Evolutionary conservation across 2,888 invertebrate genomes (phyloP), one percentile per base, ranked within the genome.

Genomic region (Rutpela maculata): DNA sequence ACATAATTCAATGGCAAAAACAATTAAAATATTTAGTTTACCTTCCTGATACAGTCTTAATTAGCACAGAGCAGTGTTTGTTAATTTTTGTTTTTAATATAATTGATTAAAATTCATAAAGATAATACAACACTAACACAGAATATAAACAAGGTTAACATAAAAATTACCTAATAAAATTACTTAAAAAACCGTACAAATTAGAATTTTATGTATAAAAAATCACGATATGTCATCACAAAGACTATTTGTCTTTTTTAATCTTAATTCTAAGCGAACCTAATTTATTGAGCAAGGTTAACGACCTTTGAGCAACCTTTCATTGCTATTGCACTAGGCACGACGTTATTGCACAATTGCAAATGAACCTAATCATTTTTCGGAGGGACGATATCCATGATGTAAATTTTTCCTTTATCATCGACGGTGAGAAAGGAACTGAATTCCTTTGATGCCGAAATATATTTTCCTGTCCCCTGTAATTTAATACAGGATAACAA

Each of bases 391-490:
- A 77, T 78, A 60, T 92, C 92, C 91, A 93, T 91, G 62, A 93
- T 91, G 84, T 93, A 93, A 17, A 92, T 88, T 76, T 92, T 91
- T 1, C 93, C 93, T 12, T 91, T 91, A 82, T 92, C 91, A 88
- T 93, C 93, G 9, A 93, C 91, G 0, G 93, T 92, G 19, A 93
- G 91, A 85, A 93, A 93, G 69, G 92, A 91, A 0, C 91, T 90
- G 88, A 93, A 93, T 76, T 89, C 87, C 18, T 84, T 80, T 3
- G 90, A 89, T 18, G 86, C 86, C 18, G 87, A 88, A 43, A 90
- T 82, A 72, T 86, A 84, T 62, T 87, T 86, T 4, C 89, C 88
- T 71, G 87, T 85, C 12, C 90, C 90, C 69, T 88, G 86, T 60
- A 90, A 81, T 79, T 88, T 88, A 63, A 90, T 88, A 65, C 88